Base-by-base conservation (phyloP, 2,113 vertebrate genomes). In the Erinaceus europaeus region DNA sequence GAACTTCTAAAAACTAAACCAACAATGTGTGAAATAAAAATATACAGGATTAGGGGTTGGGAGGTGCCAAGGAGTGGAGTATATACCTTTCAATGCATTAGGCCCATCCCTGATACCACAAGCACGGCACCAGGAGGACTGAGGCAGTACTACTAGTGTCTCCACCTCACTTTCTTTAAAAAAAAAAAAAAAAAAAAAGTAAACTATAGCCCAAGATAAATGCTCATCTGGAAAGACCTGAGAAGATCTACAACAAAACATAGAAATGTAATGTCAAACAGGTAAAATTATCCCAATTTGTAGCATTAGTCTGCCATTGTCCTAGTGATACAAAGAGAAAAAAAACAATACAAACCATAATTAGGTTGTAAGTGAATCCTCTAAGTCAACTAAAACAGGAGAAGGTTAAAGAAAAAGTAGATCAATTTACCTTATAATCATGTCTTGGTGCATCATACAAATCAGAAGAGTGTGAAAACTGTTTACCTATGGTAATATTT, bases 401-500 rank as follows among this genome's bases (percentile, higher is more conserved):
- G 29, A 67, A 84, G 44, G 29, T 4, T 1, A 61, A 59, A 55
- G 92, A 65, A 27, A 55, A 64, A 5, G 76, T 25, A 89, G n/a
- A 53, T 34, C 46, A 44, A 87, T 92, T 96, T 96, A 98, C 98
- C 98, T 98, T 98, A 76, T 75, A 86, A 93, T 87, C 91, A 89
- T 92, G 40, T 94, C 83, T 98, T 88, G 91, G 67, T 73, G 93
- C 90, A 61, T 97, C 96, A 53, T 98, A 99, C 0, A 96, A 94
- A 57, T 98, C 98, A 25, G 97, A 86, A 36, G 97, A 94, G 64
- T 98, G 97, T 0, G 94, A 34, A 38, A 97, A 96, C 46, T 90
- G 83, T 88, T 97, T 96, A 77, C 97, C 98, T 94, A 98, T 97
- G 18, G 98, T 98, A 74, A 98, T n/a, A 74, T 98, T 97, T 89